Base-by-base conservation (phyloP, 2,888 invertebrate genomes). In the Nymphalis polychloros region DNA sequence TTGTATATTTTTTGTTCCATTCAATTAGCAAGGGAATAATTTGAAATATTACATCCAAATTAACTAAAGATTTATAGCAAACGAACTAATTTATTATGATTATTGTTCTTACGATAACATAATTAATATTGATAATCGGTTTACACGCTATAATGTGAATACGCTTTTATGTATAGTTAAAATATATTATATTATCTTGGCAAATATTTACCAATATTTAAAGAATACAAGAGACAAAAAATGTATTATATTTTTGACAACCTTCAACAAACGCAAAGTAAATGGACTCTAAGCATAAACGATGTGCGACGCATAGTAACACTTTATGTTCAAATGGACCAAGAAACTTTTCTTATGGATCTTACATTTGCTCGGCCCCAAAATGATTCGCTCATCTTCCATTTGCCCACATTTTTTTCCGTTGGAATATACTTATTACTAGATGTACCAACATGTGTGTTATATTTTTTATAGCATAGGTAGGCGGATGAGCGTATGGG, bases 271-370 rank as follows among this genome's bases (percentile, higher is more conserved):
- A 23, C 8, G 53, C 17, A 55, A 55, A 62, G 55, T 61, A 70
- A 70, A 70, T 67, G 63, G 63, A 63, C 65, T 61, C 31, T 50
- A 69, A 61, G 62, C 49, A 63, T 63, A 60, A 67, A 69, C 59
- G 61, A 48, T 19, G 55, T 52, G 57, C 57, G 52, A 35, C 50
- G 64, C 59, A 59, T 66, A 53, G 10, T 61, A n/a, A 61, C 48
- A 60, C 2, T 55, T 60, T 66, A 61, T 48, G 61, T 66, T 50
- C 27, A 31, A 35, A 66, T 47, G 46, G 59, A 52, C 49, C 31
- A 8, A 23, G 53, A 31, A 48, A 47, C 10, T 52, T 66, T 66
- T 53, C 47, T 59, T 61, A 16, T 31, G 35, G 35, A 20, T 4
- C 20, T 20, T 60, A 59, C 59, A n/a, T 64, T 64, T 20, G 16